phyloP scores from a whole-genome alignment of 2,888 invertebrate genomes.

The Caenorhabditis wallacei region DNA sequence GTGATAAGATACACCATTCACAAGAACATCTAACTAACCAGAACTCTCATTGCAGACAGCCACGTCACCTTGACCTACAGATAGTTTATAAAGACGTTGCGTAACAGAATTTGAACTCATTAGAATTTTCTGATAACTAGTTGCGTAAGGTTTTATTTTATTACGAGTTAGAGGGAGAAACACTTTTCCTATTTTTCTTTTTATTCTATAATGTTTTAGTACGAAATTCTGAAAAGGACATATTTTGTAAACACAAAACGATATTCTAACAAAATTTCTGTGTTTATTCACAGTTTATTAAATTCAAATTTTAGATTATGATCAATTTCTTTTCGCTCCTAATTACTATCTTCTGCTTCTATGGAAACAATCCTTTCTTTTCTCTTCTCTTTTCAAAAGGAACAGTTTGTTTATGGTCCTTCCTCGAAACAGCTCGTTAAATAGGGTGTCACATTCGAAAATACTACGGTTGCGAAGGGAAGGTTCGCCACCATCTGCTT shows the following conservation, averaged over 20 bases:
- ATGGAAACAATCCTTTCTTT: conserved; percentile 4
- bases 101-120: conserved; percentile 47
- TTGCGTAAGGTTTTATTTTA: conserved; percentile 38
- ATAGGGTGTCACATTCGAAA: conserved; percentile 1
- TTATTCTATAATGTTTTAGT: too few species aligned
- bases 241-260: too few species aligned
- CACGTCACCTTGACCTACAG: conserved; percentile 37
- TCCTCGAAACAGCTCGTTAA: conserved; percentile 26
- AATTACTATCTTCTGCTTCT: conserved; percentile 5
- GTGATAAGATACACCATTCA: conserved; percentile 43
- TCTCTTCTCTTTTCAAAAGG: conserved; percentile 2
- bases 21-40: conserved; percentile 29
- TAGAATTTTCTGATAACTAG: conserved; percentile 8
- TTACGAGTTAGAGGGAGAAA: too few species aligned
- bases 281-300: too few species aligned
- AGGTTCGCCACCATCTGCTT: conserved; percentile 17
- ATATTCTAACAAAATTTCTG: too few species aligned
- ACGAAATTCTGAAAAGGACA: too few species aligned
- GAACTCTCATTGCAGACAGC: neutral
- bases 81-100: conserved; percentile 39
- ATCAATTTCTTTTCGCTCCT: conserved; percentile 9
- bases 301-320: too few species aligned
- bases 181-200: neutral
- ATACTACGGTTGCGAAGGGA: neutral
- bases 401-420: conserved; percentile 35